Evolutionary conservation across 2,888 invertebrate genomes (phyloP).

Genomic region (Rhamnusium bicolor): DNA sequence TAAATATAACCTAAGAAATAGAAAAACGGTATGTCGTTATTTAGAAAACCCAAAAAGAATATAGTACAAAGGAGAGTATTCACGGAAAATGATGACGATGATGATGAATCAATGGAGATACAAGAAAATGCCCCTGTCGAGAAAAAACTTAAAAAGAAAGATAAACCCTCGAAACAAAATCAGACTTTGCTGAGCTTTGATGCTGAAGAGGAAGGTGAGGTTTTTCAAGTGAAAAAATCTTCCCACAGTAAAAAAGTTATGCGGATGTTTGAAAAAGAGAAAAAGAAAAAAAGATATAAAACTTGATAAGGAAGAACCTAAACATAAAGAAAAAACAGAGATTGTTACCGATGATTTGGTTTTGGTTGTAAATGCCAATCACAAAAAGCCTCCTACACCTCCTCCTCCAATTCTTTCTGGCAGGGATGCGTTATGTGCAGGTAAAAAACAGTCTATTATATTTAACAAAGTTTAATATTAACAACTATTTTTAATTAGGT

Average conservation of each 20-base stretch:
- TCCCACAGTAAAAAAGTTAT: conserved; percentile 93
- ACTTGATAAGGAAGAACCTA: conserved; percentile 64
- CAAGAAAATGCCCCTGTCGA: conserved; percentile 63
- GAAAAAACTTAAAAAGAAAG: conserved; percentile 67
- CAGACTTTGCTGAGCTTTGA: conserved; percentile 87
- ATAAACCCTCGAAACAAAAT: conserved; percentile 70
- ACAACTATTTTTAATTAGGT: conserved; percentile 65
- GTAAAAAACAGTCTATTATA: conserved; percentile 58
- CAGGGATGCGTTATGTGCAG: conserved; percentile 87
- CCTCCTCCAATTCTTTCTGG: conserved; percentile 80
- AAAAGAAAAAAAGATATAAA: conserved; percentile 75
- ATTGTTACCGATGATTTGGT: conserved; percentile 82
- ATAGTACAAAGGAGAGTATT: conserved; percentile 83
- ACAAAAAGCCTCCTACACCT: conserved; percentile 65
- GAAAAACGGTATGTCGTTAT: conserved; percentile 79
- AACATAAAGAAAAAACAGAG: conserved; percentile 76
- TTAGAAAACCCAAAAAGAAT: conserved; percentile 90
- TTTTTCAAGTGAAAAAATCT: conserved; percentile 96
- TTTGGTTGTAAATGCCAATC: conserved; percentile 71
- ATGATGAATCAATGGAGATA: conserved; percentile 71
- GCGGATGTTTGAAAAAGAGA: conserved; percentile 87
- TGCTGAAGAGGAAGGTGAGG: conserved; percentile 86
- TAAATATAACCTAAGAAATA: too few species aligned
- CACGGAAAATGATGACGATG: conserved; percentile 79
- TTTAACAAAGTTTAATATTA: background rate